phyloP scores from a whole-genome alignment of 2,888 invertebrate species.

The Rutpela maculata region DNA sequence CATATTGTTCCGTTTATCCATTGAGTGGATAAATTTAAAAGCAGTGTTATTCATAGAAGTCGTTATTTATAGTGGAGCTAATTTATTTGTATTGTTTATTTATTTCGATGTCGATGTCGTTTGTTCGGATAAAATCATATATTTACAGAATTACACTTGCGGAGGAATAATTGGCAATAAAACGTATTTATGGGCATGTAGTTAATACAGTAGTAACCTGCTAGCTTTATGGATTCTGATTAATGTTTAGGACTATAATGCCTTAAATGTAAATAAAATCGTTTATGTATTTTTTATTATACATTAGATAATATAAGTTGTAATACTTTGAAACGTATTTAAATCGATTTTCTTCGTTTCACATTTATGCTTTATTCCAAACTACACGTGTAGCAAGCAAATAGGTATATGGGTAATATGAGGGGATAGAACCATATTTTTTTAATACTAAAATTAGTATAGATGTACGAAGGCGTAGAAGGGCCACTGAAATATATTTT shows the following conservation, averaged over 20 bases:
- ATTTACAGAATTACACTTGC: background rate
- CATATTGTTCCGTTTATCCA: background rate
- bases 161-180: slow-evolving; percentile 7
- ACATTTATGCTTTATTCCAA: too few species aligned
- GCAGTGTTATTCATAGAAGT: background rate
- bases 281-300: background rate
- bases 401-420: too few species aligned
- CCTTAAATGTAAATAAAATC: background rate
- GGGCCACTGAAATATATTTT: too few species aligned
- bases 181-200: background rate
- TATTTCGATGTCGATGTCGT: background rate
- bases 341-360: background rate
- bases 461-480: too few species aligned
- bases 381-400: too few species aligned
- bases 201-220: background rate
- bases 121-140: background rate
- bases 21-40: background rate
- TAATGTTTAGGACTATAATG: background rate
- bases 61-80: background rate
- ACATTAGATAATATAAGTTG: background rate
- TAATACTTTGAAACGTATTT: background rate
- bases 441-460: too few species aligned
- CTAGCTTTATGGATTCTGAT: slow-evolving; percentile 3
- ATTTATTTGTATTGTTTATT: background rate
- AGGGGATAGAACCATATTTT: too few species aligned